Evolutionary conservation across 2,113 vertebrate genomes (phyloP).

Genomic region (Nansenia antarctica): DNA sequence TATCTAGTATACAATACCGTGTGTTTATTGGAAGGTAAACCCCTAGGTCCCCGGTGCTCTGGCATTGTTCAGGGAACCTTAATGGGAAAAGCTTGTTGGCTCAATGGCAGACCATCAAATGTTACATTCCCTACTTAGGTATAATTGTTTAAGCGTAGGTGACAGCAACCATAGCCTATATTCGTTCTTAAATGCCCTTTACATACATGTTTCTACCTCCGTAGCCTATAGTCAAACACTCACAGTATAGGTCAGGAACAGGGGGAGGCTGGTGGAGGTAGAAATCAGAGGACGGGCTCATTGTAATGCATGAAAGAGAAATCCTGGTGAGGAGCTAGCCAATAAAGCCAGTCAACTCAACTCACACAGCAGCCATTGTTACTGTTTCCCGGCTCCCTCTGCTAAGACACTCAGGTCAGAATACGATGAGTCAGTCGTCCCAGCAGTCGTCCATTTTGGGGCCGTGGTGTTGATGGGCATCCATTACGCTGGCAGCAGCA

Average conservation of each 20-base stretch:
- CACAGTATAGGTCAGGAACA: background rate
- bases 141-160: slow-evolving; percentile 17
- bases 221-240: background rate
- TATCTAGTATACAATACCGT: too few species aligned
- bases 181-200: background rate
- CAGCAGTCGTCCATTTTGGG: background rate
- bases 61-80: slow-evolving; percentile 37
- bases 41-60: slow-evolving; percentile 25
- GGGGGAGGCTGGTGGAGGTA: background rate
- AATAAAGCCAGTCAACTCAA: background rate
- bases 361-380: background rate
- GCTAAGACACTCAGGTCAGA: background rate
- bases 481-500: slow-evolving; percentile 2
- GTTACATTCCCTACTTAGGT: slow-evolving; percentile 25
- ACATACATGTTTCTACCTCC: background rate
- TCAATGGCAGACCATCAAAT: slow-evolving; percentile 34
- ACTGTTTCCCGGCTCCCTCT: background rate
- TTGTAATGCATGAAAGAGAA: background rate
- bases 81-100: slow-evolving; percentile 43
- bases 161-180: background rate
- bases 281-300: too few species aligned
- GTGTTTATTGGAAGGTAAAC: too few species aligned
- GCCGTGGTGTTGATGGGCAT: background rate
- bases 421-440: background rate
- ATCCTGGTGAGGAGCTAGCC: background rate